A percentile compares a stretch with the other conserved stretches of the same genome.
Conservation (phyloP, 30 jellyfish, hydroid and myxozoan species). For the Chrysaora quinquecirrha region DNA sequence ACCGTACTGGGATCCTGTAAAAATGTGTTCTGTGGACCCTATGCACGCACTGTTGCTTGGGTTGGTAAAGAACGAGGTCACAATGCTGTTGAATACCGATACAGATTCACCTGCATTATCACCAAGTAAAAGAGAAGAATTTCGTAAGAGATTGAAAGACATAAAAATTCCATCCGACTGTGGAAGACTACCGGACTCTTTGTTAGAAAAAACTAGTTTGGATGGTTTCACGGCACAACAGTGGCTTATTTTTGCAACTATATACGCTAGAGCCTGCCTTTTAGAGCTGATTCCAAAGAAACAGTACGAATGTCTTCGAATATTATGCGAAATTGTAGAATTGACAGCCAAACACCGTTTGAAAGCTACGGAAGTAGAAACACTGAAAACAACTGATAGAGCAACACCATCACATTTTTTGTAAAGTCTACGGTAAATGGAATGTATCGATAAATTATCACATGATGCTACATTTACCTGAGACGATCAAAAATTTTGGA, state of each 20-base stretch:
- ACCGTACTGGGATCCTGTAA: neutral
- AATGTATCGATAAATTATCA: neutral
- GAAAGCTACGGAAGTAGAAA: neutral
- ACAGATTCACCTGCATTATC: neutral
- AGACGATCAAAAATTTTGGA: neutral
- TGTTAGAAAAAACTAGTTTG: neutral
- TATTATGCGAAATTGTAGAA: neutral
- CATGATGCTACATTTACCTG: neutral
- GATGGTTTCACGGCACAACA: constrained; percentile 19
- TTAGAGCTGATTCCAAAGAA: neutral
- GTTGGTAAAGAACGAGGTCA: neutral
- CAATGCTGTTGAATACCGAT: neutral
- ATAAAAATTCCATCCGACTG: neutral
- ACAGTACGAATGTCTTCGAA: neutral
- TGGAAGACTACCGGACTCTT: neutral
- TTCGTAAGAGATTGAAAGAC: neutral
- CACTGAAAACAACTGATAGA: neutral
- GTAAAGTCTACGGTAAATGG: neutral
- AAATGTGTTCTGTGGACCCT: constrained; percentile 9
- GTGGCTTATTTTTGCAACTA: constrained; percentile 11
- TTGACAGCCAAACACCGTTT: neutral
- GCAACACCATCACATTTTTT: neutral
- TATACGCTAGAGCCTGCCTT: constrained; percentile 3
- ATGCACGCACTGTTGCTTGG: constrained; percentile 6
- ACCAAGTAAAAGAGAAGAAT: neutral